A percentile compares a stretch with the other conserved stretches of the same genome.
Evolutionary conservation across 2,888 invertebrate genomes (phyloP).

Genomic region (Stenolophus ochropezus): DNA sequence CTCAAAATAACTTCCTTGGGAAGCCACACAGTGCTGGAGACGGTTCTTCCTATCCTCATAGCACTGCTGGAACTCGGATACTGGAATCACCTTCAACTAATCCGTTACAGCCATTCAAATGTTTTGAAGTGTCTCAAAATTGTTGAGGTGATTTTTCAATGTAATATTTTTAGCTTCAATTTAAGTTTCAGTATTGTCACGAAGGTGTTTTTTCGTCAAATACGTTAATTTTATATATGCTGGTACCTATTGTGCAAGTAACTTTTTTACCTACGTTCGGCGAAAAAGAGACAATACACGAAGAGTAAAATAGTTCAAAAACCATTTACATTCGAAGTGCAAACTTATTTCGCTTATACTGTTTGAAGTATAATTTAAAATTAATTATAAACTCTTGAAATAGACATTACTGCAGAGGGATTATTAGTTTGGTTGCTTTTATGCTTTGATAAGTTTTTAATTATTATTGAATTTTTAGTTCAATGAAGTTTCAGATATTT

Average conservation of each 20-base stretch:
- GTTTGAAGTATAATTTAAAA: slow-evolving; percentile 47
- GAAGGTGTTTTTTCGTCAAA: too few species aligned
- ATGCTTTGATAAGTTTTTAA: slow-evolving; percentile 1
- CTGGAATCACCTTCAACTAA: too few species aligned
- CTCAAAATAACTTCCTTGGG: too few species aligned
- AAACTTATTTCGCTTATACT: slow-evolving; percentile 31
- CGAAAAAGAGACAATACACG: not conserved
- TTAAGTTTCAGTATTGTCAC: too few species aligned
- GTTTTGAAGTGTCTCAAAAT: too few species aligned
- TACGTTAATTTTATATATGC: too few species aligned
- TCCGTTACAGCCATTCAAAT: too few species aligned
- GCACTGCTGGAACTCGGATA: too few species aligned
- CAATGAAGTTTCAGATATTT: not conserved
- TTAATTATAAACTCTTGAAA: slow-evolving; percentile 41
- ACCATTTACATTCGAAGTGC: slow-evolving; percentile 19
- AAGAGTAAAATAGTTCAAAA: slow-evolving; percentile 29
- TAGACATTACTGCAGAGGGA: not conserved
- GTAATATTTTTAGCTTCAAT: too few species aligned
- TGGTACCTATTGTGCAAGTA: not conserved
- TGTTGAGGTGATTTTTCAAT: too few species aligned
- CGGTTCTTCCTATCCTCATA: too few species aligned
- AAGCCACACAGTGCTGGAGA: too few species aligned
- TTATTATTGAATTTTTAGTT: slow-evolving; percentile 12
- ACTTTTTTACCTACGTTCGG: not conserved
- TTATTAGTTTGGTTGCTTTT: not conserved